Conservation (phyloP, 2,797 vertebrate species). For the Scarus forsteni region DNA sequence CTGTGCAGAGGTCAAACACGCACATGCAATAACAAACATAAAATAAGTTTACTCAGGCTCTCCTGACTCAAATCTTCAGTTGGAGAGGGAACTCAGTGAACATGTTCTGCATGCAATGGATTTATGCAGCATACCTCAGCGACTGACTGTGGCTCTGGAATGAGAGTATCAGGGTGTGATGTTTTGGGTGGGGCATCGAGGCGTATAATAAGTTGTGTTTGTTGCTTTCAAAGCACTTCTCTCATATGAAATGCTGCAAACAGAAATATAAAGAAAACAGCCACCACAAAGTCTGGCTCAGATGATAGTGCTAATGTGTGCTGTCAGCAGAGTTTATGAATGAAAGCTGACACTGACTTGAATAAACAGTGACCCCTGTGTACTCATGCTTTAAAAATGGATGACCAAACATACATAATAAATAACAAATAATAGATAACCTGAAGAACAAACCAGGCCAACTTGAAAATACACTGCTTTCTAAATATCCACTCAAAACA, state of each 20-base stretch:
- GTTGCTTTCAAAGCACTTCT: slow-evolving; percentile 1
- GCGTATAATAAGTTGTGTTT: background rate
- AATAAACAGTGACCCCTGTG: slow-evolving; percentile 1
- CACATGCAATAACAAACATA: slow-evolving; percentile 17
- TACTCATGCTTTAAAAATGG: background rate
- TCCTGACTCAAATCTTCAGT: background rate
- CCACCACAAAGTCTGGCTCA: too few relatives aligned
- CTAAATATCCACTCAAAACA: too few relatives aligned
- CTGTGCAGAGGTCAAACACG: slow-evolving; percentile 15
- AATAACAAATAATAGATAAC: too few relatives aligned
- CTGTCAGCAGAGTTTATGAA: slow-evolving; percentile 1
- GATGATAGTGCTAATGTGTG: background rate
- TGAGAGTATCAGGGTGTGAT: slow-evolving; percentile 54
- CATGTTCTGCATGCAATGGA: background rate
- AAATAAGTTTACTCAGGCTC: background rate
- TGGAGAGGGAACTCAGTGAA: background rate
- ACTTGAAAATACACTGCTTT: too few relatives aligned
- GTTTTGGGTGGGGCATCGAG: slow-evolving; percentile 47
- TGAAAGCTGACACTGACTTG: slow-evolving; percentile 21
- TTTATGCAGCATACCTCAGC: slow-evolving; percentile 10
- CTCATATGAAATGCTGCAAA: background rate
- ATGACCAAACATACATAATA: too few relatives aligned
- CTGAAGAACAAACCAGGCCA: too few relatives aligned
- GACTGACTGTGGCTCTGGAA: slow-evolving; percentile 42
- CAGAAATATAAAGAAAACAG: background rate